Evolutionary conservation across 2,113 vertebrate species (phyloP).

Genomic region (Phrynosoma platyrhinos): DNA sequence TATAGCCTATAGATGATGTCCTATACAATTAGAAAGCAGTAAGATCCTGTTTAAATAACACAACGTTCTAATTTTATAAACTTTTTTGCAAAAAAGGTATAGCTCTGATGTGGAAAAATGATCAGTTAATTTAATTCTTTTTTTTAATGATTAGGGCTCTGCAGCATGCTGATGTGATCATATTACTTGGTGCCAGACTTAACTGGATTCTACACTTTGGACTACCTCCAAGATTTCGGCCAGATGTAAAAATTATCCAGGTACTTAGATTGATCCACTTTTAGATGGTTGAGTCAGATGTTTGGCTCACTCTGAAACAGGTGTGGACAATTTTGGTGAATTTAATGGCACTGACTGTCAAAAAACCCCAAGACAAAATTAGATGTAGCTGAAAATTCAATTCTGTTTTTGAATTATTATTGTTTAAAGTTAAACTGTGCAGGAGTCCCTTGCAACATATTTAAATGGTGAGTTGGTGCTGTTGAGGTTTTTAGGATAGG

Average conservation of each 20-base stretch:
- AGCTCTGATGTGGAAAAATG: neutral
- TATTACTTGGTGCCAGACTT: constrained; percentile 92
- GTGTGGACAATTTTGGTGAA: too few relatives aligned
- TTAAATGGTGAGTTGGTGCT: too few relatives aligned
- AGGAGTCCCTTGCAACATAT: too few relatives aligned
- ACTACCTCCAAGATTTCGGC: constrained; percentile 88
- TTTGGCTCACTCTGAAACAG: too few relatives aligned
- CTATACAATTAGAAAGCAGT: neutral
- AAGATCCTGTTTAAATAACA: neutral
- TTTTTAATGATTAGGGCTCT: constrained; percentile 82
- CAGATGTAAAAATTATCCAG: constrained; percentile 92
- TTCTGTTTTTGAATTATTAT: too few relatives aligned
- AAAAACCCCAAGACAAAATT: too few relatives aligned
- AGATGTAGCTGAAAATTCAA: too few relatives aligned
- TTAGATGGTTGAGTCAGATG: neutral
- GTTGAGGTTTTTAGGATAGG: too few relatives aligned
- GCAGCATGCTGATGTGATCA: constrained; percentile 89
- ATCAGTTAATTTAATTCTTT: neutral
- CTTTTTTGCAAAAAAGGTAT: neutral
- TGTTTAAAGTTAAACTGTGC: too few relatives aligned
- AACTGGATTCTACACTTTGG: constrained; percentile 99
- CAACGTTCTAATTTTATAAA: neutral
- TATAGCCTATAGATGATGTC: neutral
- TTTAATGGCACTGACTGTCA: too few relatives aligned
- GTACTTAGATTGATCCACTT: constrained; percentile 65